Conservation (phyloP, 2,888 invertebrate species). For the Muschampia plurimacula region DNA sequence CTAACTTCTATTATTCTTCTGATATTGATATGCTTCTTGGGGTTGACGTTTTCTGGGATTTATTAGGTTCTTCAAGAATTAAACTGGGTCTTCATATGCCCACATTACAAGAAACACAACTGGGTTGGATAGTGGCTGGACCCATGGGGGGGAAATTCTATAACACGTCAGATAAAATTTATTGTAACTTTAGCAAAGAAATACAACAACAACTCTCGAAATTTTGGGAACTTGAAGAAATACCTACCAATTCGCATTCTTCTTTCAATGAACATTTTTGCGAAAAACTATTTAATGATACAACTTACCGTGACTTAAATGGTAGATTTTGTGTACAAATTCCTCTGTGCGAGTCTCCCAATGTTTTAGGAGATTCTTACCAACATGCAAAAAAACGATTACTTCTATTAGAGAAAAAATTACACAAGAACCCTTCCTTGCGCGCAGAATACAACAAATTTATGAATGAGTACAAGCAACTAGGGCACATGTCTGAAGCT, state of each 20-base stretch:
- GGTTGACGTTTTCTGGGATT: background rate
- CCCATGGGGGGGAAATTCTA: slow-evolving; percentile 26
- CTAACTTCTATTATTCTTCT: background rate
- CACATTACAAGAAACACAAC: slow-evolving; percentile 26
- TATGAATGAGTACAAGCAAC: background rate
- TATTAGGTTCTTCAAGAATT: background rate
- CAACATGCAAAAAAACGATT: background rate
- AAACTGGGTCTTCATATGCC: background rate
- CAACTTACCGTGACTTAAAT: no score
- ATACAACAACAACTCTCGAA: no score
- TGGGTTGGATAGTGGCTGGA: slow-evolving; percentile 43
- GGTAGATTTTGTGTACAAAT: no score
- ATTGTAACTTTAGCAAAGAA: background rate
- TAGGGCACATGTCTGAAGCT: background rate
- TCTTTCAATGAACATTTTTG: no score
- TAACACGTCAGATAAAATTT: background rate
- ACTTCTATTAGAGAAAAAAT: background rate
- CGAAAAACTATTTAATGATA: no score
- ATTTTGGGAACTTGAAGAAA: no score
- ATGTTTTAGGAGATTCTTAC: no score
- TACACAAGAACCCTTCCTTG: background rate
- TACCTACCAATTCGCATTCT: no score
- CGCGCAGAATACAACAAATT: background rate
- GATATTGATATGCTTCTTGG: background rate
- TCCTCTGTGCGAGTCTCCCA: no score